These are phyloP conservation scores for Labrus mixtus DNA, from an alignment of 2,113 vertebrate species.

Conservation along the genomic window DNA sequence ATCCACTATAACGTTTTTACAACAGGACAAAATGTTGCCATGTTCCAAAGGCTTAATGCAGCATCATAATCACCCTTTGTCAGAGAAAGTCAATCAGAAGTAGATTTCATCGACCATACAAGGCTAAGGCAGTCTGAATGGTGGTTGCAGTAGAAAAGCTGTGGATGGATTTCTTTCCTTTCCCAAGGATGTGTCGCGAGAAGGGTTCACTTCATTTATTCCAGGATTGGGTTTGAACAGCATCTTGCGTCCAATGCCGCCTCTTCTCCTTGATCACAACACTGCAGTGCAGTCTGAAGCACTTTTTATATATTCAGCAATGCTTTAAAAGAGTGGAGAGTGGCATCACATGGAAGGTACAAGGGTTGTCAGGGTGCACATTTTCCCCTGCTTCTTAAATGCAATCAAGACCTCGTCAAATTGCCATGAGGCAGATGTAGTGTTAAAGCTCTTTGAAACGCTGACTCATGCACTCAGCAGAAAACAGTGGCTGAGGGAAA, in stretches of 20 bases:
- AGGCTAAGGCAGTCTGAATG: neutral
- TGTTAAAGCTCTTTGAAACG: no score
- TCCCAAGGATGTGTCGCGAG: neutral
- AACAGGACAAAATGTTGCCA: slow-evolving; percentile 10
- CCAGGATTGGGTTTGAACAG: neutral
- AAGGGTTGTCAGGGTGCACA: no score
- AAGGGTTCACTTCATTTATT: neutral
- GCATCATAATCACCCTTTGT: slow-evolving; percentile 30
- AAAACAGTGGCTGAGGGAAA: no score
- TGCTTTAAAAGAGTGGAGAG: no score
- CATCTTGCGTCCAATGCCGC: neutral
- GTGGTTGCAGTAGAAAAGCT: slow-evolving; percentile 2
- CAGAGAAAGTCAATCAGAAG: slow-evolving; percentile 35
- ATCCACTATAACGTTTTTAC: slow-evolving; percentile 38
- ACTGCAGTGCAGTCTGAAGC: neutral
- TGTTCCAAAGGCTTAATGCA: slow-evolving; percentile 1
- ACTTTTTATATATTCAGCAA: no score
- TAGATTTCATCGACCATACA: slow-evolving; percentile 38
- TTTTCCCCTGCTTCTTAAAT: no score
- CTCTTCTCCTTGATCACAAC: neutral
- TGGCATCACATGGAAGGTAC: no score
- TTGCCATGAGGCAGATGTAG: no score
- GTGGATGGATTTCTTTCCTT: neutral
- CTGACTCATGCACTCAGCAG: no score
- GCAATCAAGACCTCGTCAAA: no score